These are phyloP conservation scores for Zootoca vivipara DNA, from an alignment of 2,113 vertebrate species.

Conservation along the genomic window DNA sequence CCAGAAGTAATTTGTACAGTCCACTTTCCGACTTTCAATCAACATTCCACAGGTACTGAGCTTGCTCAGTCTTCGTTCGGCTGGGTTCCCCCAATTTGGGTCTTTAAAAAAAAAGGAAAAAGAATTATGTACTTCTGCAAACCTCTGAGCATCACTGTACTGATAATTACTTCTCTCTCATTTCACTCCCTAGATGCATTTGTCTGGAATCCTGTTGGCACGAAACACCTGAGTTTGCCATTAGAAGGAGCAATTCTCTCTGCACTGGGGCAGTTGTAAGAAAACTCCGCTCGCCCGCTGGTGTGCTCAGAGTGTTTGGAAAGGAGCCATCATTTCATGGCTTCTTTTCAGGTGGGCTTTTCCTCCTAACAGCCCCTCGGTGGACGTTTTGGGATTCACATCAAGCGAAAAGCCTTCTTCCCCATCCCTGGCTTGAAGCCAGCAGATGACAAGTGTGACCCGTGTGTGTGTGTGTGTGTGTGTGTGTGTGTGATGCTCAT, in stretches of 20 bases:
- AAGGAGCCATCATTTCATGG: not conserved
- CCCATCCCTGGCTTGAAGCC: too few relatives aligned
- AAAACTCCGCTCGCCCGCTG: not conserved
- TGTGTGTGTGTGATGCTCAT: not conserved
- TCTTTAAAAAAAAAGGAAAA: too few relatives aligned
- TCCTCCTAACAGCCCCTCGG: constrained; percentile 9
- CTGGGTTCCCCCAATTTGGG: too few relatives aligned
- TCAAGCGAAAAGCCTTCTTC: constrained; percentile 3
- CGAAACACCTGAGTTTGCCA: not conserved
- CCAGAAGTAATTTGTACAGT: too few relatives aligned
- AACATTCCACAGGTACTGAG: too few relatives aligned
- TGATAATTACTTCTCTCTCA: not conserved
- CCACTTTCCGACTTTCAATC: too few relatives aligned
- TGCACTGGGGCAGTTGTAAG: not conserved
- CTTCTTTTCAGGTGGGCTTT: constrained; percentile 15
- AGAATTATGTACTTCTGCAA: not conserved
- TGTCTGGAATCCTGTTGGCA: not conserved
- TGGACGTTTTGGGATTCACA: constrained; percentile 1
- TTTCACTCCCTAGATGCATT: not conserved
- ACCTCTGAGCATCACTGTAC: not conserved
- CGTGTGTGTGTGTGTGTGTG: not conserved
- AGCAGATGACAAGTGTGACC: not conserved
- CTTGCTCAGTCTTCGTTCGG: too few relatives aligned
- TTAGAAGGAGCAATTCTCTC: not conserved
- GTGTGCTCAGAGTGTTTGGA: not conserved